These are phyloP conservation scores for Myotis myotis DNA, from an alignment of 2,797 vertebrate species.

Conservation along the genomic window DNA sequence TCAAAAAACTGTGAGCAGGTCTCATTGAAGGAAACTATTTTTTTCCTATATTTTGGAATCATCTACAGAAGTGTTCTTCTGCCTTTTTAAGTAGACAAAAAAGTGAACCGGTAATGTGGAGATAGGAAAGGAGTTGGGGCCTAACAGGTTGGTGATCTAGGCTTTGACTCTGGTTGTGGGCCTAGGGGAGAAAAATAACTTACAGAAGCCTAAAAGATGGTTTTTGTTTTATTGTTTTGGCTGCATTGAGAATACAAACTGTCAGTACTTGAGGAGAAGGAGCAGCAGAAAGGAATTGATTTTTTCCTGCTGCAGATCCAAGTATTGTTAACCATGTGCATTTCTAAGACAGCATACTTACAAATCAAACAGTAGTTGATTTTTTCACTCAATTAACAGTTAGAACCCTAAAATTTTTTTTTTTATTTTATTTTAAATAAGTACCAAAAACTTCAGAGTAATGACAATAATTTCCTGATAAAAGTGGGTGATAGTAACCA, in stretches of 20 bases:
- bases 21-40: constrained; percentile 42
- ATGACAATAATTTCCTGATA: constrained; percentile 85
- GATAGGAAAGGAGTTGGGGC: neutral
- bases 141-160: constrained; percentile 73
- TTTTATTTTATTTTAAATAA: constrained; percentile 58
- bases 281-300: constrained; percentile 83
- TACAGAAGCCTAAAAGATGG: constrained; percentile 68
- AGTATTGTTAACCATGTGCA: constrained; percentile 79
- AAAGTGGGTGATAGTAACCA: constrained; percentile 86
- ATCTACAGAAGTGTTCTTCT: neutral
- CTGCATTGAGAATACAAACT: constrained; percentile 82
- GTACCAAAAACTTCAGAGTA: constrained; percentile 84
- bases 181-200: constrained; percentile 66
- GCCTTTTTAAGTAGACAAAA: constrained; percentile 3
- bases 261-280: constrained; percentile 80
- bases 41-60: constrained; percentile 20
- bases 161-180: constrained; percentile 61
- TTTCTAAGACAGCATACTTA: constrained; percentile 72
- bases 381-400: constrained; percentile 73
- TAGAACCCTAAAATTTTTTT: constrained; percentile 73
- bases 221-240: constrained; percentile 79
- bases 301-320: constrained; percentile 78
- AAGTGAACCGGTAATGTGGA: constrained; percentile 4
- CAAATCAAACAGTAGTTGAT: constrained; percentile 78
- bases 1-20: constrained; percentile 32